Base-by-base conservation (phyloP, 1,140 invertebrate species). In the Drosophila bipectinata region DNA sequence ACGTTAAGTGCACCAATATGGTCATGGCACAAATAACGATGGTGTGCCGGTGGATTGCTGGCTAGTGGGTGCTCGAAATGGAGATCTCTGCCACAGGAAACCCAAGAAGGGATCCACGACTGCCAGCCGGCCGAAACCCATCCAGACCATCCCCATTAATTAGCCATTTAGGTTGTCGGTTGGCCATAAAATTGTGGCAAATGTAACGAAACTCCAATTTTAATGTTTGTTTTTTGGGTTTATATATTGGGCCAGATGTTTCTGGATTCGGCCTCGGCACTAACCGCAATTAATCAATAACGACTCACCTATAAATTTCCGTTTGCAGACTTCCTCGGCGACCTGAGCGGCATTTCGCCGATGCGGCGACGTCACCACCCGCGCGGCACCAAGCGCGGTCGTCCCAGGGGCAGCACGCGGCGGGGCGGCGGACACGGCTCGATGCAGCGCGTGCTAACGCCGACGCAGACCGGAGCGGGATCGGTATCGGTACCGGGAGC, bases 341-440 rank as follows among this genome's bases (percentile, higher is more conserved):
- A 91, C 47, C 74, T 85, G 68, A 76, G 67, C 59, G 59, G 79
- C 57, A 64, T 90, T 58, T 75, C 90, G 32, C 79, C 91, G 24
- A 89, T 92, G 26, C 88, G 94, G 71, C 92, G 94, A 54, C 92
- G 94, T 37, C 92, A 93, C 61, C 92, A 92, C 58, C 92, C 92
- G 49, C 92, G 95, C 24, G 95, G 95, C 14, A 93, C 93, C 0
- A 95, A 95, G 77, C 93, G 95, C 9, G 95, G 95, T 1, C 92
- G 95, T 68, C 95, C 95, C 41, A 93, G 95, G 24, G 95, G 95
- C 61, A 95, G 95, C 24, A 92, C 95, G 24, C 77, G 90, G 51
- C 85, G 91, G 57, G 90, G 90, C 64, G 90, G 88, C 71, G 88
- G 82, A 47, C 87, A 90, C 60, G 91, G 90, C 37, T 73, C 87